Conservation (phyloP, 2,797 vertebrate species). For the Bradypus variegatus region DNA sequence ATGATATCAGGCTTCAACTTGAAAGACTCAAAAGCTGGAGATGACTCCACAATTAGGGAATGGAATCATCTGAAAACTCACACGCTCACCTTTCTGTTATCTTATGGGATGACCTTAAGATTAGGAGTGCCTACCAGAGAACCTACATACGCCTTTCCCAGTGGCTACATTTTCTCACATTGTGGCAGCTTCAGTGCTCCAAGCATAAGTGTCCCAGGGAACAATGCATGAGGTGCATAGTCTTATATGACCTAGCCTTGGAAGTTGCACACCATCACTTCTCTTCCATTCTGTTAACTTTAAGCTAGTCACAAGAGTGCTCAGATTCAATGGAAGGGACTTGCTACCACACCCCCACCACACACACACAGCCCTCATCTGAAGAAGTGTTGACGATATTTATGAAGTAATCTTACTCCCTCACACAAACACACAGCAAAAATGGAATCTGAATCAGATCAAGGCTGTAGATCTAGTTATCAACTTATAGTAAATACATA, state of each 20-base stretch:
- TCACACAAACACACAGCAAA: not conserved
- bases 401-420: not conserved
- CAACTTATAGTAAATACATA: not conserved
- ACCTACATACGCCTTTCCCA: not conserved
- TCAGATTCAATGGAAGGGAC: not conserved
- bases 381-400: not conserved
- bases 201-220: not conserved
- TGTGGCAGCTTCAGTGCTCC: not conserved
- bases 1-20: not conserved
- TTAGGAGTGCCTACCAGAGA: not conserved
- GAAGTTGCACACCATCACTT: not conserved
- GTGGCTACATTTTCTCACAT: not conserved
- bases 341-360: not conserved
- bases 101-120: not conserved
- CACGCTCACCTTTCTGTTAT: not conserved
- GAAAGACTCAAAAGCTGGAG: not conserved
- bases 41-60: not conserved
- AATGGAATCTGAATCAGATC: not conserved
- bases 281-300: not conserved
- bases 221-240: not conserved
- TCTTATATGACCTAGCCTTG: not conserved
- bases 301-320: not conserved
- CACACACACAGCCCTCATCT: not conserved
- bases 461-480: not conserved
- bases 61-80: not conserved